phyloP scores from a whole-genome alignment of 1,140 invertebrate species.

The Nomia melanderi region DNA sequence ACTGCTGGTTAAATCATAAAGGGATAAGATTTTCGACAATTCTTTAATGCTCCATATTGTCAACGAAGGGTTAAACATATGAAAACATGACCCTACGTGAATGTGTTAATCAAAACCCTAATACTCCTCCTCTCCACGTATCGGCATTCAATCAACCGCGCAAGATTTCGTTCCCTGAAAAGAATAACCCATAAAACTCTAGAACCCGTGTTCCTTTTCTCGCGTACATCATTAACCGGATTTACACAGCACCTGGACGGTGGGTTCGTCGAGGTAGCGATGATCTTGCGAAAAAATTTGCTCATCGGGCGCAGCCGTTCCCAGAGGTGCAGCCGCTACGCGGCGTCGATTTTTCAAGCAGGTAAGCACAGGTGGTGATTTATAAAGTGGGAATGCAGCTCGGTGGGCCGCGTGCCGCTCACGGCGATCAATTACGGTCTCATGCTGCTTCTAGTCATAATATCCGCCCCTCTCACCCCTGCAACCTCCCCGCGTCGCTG shows the following conservation, averaged over 20 bases:
- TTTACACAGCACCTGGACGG: neutral
- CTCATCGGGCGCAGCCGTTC: neutral
- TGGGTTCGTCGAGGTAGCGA: constrained; percentile 10
- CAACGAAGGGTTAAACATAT: too few species aligned
- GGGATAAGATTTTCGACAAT: too few species aligned
- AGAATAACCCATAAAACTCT: neutral
- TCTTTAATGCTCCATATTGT: too few species aligned
- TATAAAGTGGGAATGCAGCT: constrained; percentile 65
- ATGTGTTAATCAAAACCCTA: too few species aligned
- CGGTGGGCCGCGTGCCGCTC: constrained; percentile 49
- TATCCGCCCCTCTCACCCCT: constrained; percentile 50
- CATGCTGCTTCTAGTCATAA: constrained; percentile 64
- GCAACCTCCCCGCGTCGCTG: constrained; percentile 18
- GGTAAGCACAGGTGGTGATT: constrained; percentile 63
- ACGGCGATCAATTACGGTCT: constrained; percentile 63
- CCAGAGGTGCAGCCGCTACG: constrained; percentile 26
- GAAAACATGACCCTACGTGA: too few species aligned
- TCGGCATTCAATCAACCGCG: too few species aligned
- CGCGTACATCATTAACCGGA: constrained; percentile 17
- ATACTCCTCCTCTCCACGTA: too few species aligned
- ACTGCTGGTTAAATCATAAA: too few species aligned
- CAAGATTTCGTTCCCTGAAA: neutral
- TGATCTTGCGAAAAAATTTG: constrained; percentile 54
- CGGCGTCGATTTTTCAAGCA: constrained; percentile 60
- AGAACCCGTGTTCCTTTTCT: neutral